Percentiles rank a stretch among this genome's conserved stretches.
These are phyloP conservation scores for Anthonomus grandis DNA, from an alignment of 1,140 invertebrate species.

Conservation along the genomic window DNA sequence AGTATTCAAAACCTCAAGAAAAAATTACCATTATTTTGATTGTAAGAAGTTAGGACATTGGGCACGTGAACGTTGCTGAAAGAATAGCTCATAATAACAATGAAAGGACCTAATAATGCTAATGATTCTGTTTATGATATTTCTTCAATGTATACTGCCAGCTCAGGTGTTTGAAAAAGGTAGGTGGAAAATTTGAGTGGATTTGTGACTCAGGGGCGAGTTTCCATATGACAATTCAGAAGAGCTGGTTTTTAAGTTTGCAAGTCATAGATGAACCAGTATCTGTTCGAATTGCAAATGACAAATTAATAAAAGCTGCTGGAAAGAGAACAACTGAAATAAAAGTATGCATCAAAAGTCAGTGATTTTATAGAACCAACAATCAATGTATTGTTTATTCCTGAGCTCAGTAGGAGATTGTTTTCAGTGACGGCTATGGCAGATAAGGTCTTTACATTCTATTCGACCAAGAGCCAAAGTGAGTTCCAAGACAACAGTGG, in stretches of 20 bases:
- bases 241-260: conserved; percentile 1
- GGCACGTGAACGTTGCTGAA: no score
- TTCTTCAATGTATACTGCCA: no score
- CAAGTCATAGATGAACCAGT: conserved; percentile 10
- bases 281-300: conserved; percentile 29
- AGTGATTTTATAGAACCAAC: conserved; percentile 15
- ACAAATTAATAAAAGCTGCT: conserved; percentile 22
- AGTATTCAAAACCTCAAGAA: no score
- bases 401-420: conserved; percentile 9
- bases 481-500: conserved; percentile 14
- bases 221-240: no score
- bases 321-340: conserved; percentile 35
- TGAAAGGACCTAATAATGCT: no score
- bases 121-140: no score
- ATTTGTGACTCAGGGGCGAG: no score
- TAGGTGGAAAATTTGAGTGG: no score
- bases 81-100: no score
- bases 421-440: conserved; percentile 26
- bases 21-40: no score
- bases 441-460: conserved; percentile 13
- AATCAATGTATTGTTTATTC: conserved; percentile 19
- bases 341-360: conserved; percentile 8
- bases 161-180: no score
- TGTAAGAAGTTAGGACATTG: no score
- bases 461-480: conserved; percentile 15